A percentile compares a stretch with the other conserved stretches of the same genome.
These are phyloP conservation scores for Aphelinus atriplicis DNA, from an alignment of 1,140 invertebrate genomes.

Conservation along the genomic window DNA sequence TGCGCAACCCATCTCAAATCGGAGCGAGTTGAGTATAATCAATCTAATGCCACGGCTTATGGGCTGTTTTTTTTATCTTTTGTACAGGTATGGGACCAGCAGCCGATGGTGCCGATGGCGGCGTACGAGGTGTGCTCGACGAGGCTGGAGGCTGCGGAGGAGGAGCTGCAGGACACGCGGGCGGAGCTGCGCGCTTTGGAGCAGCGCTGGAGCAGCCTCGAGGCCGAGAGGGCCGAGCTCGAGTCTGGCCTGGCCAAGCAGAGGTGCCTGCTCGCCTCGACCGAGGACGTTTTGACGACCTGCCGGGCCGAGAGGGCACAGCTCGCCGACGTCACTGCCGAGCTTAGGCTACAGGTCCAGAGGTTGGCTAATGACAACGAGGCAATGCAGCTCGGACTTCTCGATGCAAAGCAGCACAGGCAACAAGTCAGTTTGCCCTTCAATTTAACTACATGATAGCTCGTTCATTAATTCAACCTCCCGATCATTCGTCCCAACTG, in stretches of 20 bases:
- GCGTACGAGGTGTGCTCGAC: constrained; percentile 36
- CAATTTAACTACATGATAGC: too few species aligned
- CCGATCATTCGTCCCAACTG: too few species aligned
- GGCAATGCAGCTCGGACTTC: constrained; percentile 44
- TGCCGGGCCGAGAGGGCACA: constrained; percentile 47
- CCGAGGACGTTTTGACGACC: constrained; percentile 44
- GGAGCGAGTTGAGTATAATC: too few species aligned
- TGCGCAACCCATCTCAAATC: too few species aligned
- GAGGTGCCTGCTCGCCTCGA: constrained; percentile 41
- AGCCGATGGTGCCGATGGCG: constrained; percentile 18
- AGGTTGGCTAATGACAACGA: constrained; percentile 51
- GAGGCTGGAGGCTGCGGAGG: constrained; percentile 46
- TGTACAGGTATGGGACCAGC: not conserved
- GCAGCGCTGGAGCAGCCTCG: constrained; percentile 42
- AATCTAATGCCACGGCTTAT: too few species aligned
- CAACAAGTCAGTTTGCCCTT: constrained; percentile 44
- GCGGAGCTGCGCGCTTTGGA: constrained; percentile 45
- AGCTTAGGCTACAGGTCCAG: constrained; percentile 41
- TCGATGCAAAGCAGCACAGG: constrained; percentile 53
- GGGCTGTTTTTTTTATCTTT: too few species aligned
- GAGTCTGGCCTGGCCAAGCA: constrained; percentile 46
- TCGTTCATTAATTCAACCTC: too few species aligned
- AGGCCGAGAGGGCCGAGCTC: constrained; percentile 43
- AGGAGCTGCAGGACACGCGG: constrained; percentile 43
- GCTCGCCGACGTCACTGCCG: constrained; percentile 31